Base-by-base conservation (phyloP, 2,797 vertebrate genomes). In the Hyperoplus immaculatus region DNA sequence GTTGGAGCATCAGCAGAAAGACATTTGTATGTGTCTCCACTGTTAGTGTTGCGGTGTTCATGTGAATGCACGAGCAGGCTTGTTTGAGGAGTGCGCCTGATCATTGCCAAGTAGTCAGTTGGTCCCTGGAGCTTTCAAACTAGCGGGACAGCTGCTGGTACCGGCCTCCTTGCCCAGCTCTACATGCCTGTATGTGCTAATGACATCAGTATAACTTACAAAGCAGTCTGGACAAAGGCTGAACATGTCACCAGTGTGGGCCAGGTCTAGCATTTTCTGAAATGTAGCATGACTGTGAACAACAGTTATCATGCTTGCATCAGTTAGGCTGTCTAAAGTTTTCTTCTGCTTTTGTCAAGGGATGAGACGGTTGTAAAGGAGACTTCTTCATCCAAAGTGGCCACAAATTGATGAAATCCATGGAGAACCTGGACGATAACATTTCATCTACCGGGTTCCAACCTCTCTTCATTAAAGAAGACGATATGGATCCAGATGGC, bases 391-490 rank as follows among this genome's bases (percentile, higher is more conserved):
- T 63, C 45, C 2, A 39, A 67, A 73, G 29, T 14, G 18, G 8
- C 41, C 15, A 12, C 54, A 47, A 63, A 53, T 16, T 63, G 8
- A 11, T 39, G 7, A 57, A 79, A 72, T 18, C 78, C 21, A 95
- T 94, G 93, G 90, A 93, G 9, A 89, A 92, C 39, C 42, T 87
- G 49, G 77, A 90, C 4, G 69, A 83, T 5, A 80, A 82, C 16
- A 16, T 78, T 56, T 78, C 82, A 18, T 74, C 81, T 0, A 41
- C 65, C 54, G 88, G 73, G 41, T 84, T 83, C 1, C 69, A 85
- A 18, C 78, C 89, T 18, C 93, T 95, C 62, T 89, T 94, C 72
- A 95, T 95, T 77, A 80, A 78, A 60, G 95, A 94, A 71, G 93
- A 94, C 14, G 74, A 80, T 4, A 85, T 39, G 4, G 85, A 91